Percentiles rank a stretch among this genome's conserved stretches.
phyloP scores from a whole-genome alignment of 2,113 vertebrate genomes.

The Gnathonemus longibarbis region DNA sequence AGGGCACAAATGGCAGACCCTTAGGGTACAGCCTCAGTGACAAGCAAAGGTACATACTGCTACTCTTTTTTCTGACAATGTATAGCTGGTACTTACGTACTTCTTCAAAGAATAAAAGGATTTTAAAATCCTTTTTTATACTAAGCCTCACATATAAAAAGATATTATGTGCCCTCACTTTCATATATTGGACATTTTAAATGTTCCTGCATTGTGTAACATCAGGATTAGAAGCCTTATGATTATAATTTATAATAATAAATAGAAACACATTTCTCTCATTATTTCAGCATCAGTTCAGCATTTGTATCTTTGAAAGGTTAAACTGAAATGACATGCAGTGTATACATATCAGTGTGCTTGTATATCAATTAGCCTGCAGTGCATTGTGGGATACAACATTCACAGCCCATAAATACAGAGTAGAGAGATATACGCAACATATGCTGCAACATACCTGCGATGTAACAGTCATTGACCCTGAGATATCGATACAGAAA shows the following conservation, averaged over 20 bases:
- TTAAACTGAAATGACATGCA: not conserved
- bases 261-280: not conserved
- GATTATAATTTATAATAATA: not conserved
- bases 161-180: not conserved
- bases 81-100: too few species aligned
- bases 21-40: too few species aligned
- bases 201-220: not conserved
- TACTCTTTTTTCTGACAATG: not conserved
- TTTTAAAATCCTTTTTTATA: not conserved
- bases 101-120: not conserved
- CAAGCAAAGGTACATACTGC: too few species aligned
- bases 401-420: not conserved
- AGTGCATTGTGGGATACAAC: not conserved
- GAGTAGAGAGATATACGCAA: not conserved
- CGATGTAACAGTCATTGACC: conserved; percentile 52
- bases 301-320: not conserved
- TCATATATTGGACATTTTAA: not conserved
- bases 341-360: not conserved
- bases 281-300: not conserved
- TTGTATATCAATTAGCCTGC: not conserved
- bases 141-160: not conserved
- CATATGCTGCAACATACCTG: conserved; percentile 32
- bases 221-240: not conserved
- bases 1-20: not conserved
- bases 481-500: conserved; percentile 57